Evolutionary conservation across 2,113 vertebrate species (phyloP), one percentile per base, ranked within the genome.

Genomic region (Motacilla tschutschensis): DNA sequence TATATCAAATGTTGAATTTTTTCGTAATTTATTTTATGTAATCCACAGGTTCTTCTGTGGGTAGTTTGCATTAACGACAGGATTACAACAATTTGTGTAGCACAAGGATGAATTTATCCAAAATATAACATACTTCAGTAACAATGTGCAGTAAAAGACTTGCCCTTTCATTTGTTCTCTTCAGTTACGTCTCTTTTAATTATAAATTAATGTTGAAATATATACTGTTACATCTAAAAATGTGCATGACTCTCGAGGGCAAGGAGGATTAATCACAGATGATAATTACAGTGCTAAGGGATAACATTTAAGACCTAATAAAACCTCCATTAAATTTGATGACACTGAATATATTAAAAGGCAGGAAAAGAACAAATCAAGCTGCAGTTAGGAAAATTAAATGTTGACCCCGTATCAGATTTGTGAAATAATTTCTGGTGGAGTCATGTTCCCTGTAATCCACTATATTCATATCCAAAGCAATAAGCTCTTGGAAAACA

Each of bases 231-330:
- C 66, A 47, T 86, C 80, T 79, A 19, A 91, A 94, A 86, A 72
- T 72, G 38, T 80, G 29, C 65, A 67, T 54, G 65, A 60, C 55
- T 95, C 94, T 92, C 24, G 33, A 77, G 86, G 85, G 65, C 85
- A 85, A 81, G 50, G 74, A 79, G 79, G 78, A 89, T 93, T 92
- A 90, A 92, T 94, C 50, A 87, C 88, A 92, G 88, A 87, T 95
- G 91, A 78, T 95, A 93, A 93, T 96, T 93, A 92, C 38, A 70
- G 38, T 92, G 62, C 78, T 88, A 79, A 91, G 55, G 80, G 87
- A 90, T 94, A 89, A 65, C 85, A 71, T 77, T 90, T 93, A 88
- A 93, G 60, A 91, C 64, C 75, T 95, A 87, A 89, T 92, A 93
- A 94, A 92, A 89, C 64, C 41, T 71, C 71, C 46, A 83, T 94